These are phyloP conservation scores for Panorpa germanica DNA, from an alignment of 2,888 invertebrate genomes.

Conservation along the genomic window DNA sequence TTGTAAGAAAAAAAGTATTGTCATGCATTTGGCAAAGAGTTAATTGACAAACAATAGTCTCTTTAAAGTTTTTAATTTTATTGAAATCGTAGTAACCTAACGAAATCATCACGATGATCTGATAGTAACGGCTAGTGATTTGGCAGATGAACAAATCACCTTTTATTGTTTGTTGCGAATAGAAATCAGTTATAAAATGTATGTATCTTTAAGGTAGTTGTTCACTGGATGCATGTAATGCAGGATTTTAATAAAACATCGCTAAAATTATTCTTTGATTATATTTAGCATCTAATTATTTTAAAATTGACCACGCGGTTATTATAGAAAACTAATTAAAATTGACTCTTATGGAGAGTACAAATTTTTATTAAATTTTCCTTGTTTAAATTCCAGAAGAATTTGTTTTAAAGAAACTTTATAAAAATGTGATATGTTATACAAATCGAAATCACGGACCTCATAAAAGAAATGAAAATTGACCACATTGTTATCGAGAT, in stretches of 20 bases:
- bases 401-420: not conserved
- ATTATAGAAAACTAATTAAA: not conserved
- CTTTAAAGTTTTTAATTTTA: no score
- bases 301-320: no score
- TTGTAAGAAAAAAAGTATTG: no score
- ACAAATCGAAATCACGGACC: not conserved
- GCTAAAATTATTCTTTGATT: no score
- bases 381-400: not conserved
- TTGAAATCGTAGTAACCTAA: no score
- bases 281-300: no score
- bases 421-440: not conserved
- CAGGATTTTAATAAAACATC: no score
- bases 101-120: no score
- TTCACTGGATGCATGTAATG: not conserved
- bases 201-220: not conserved
- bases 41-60: no score
- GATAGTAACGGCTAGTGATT: no score
- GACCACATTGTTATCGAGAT: not conserved
- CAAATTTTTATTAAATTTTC: not conserved
- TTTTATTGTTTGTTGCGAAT: not conserved
- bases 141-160: no score
- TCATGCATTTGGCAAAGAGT: no score
- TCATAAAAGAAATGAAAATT: conserved; percentile 1
- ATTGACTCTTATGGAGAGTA: not conserved
- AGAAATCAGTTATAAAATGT: not conserved